Percentiles rank a stretch among this genome's conserved stretches.
These are phyloP conservation scores for Harpalus rubripes DNA, from an alignment of 2,888 invertebrate genomes.

Conservation along the genomic window DNA sequence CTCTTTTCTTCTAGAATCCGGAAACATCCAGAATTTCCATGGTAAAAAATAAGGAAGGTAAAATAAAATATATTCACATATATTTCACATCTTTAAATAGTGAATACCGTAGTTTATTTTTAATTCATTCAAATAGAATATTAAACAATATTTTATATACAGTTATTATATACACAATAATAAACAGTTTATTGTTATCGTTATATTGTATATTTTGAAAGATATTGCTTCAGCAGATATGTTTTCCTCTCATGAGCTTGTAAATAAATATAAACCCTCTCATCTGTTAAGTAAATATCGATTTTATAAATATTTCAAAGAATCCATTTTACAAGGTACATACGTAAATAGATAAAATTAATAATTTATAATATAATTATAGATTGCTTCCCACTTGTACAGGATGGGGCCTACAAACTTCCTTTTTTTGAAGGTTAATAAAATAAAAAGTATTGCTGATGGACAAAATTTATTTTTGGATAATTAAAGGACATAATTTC, in stretches of 20 bases:
- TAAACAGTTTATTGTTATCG: constrained; percentile 11
- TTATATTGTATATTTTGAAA: constrained; percentile 33
- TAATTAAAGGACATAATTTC: too few species aligned
- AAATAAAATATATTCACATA: constrained; percentile 6
- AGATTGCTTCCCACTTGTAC: neutral
- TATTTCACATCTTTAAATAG: neutral
- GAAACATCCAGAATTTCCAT: constrained; percentile 87
- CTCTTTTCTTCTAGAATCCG: constrained; percentile 75
- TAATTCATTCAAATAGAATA: neutral
- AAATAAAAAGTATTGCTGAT: too few species aligned
- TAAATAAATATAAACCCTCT: constrained; percentile 11
- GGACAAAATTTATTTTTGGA: too few species aligned
- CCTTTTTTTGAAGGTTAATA: too few species aligned
- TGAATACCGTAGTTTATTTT: constrained; percentile 13
- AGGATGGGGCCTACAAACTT: too few species aligned
- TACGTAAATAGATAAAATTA: constrained; percentile 16
- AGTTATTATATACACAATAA: constrained; percentile 42
- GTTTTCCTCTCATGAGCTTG: constrained; percentile 17
- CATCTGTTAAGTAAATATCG: constrained; percentile 15
- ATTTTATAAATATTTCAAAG: constrained; percentile 35
- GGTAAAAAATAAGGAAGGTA: constrained; percentile 74
- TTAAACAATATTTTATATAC: constrained; percentile 54
- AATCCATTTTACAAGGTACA: constrained; percentile 5
- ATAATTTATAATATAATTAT: neutral
- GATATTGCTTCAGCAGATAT: constrained; percentile 41